Conservation (phyloP, 2,113 vertebrate genomes). For the Petroica traversi region DNA sequence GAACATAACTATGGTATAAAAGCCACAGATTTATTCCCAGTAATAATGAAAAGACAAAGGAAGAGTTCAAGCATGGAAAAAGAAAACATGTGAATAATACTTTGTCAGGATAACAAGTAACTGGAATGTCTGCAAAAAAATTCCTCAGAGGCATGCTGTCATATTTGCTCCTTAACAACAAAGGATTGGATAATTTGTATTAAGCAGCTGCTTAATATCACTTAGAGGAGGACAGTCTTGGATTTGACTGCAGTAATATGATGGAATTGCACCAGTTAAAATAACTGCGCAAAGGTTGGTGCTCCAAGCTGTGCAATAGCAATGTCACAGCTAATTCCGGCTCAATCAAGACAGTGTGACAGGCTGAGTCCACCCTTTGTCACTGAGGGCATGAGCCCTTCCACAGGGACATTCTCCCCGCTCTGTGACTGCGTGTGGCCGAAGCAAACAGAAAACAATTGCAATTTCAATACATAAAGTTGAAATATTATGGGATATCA, state of each 20-base stretch:
- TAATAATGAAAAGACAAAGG: background rate
- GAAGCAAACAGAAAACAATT: background rate
- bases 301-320: background rate
- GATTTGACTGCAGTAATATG: background rate
- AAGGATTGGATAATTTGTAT: background rate
- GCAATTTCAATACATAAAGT: background rate
- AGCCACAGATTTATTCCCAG: background rate
- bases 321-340: background rate
- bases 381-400: background rate
- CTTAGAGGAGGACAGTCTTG: background rate
- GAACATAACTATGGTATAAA: background rate
- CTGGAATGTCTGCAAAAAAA: background rate
- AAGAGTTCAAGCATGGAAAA: background rate
- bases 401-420: background rate
- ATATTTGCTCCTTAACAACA: background rate
- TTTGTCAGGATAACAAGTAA: background rate
- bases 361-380: background rate
- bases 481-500: background rate
- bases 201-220: background rate
- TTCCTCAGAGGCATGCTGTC: background rate
- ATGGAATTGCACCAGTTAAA: background rate
- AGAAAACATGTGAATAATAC: constrained; percentile 6
- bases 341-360: background rate
- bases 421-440: background rate
- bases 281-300: background rate